Evolutionary conservation across 1,140 invertebrate species (phyloP).

Genomic region (Papilio machaon): DNA sequence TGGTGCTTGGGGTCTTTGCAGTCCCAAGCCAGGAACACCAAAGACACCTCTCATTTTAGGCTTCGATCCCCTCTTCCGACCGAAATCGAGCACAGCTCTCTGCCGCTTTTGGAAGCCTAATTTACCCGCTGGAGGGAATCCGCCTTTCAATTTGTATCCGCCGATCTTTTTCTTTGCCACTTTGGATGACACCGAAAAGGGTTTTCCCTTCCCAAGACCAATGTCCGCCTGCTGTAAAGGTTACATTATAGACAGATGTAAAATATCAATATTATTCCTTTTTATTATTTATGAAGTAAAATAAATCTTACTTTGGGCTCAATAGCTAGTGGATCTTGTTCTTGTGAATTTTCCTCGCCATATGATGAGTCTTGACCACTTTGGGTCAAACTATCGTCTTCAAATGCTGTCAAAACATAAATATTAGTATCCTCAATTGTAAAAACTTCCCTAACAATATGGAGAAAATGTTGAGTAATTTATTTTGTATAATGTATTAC

Average conservation of each 20-base stretch:
- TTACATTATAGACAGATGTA: slow-evolving; percentile 18
- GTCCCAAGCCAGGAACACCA: slow-evolving; percentile 89
- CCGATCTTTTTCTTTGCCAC: slow-evolving; percentile 90
- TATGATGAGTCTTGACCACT: slow-evolving; percentile 88
- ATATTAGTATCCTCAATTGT: background rate
- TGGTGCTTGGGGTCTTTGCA: slow-evolving; percentile 84
- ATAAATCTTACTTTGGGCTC: slow-evolving; percentile 80
- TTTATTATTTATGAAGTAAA: background rate
- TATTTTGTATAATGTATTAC: slow-evolving; percentile 50
- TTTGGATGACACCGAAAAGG: slow-evolving; percentile 87
- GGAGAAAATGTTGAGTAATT: slow-evolving; percentile 15
- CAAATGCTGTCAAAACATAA: slow-evolving; percentile 78
- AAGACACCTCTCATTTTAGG: slow-evolving; percentile 93
- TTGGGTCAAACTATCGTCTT: slow-evolving; percentile 84
- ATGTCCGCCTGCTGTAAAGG: slow-evolving; percentile 76
- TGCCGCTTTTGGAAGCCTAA: slow-evolving; percentile 87
- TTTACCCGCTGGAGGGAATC: slow-evolving; percentile 86
- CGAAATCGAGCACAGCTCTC: slow-evolving; percentile 87
- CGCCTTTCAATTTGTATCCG: slow-evolving; percentile 83
- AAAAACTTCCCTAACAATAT: background rate
- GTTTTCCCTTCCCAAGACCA: slow-evolving; percentile 90
- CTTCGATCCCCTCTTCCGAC: slow-evolving; percentile 90
- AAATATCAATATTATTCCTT: background rate
- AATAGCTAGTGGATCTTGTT: slow-evolving; percentile 85
- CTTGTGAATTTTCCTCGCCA: slow-evolving; percentile 80